Evolutionary conservation across 1,140 invertebrate species (phyloP), one percentile per base, ranked within the genome.

Genomic region (Ceratosolen fusciceps): DNA sequence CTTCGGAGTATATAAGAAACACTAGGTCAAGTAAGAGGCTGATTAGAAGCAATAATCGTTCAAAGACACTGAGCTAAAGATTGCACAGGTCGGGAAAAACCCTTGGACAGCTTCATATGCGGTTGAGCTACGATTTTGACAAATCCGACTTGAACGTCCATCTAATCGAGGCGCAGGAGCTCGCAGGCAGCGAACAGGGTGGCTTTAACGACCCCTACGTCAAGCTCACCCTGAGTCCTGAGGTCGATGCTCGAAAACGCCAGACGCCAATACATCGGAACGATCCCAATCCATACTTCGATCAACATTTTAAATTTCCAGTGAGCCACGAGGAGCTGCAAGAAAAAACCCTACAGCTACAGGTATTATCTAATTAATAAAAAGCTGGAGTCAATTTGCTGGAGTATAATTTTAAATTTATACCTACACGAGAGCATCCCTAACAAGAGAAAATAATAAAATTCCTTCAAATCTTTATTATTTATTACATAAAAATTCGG

Each of bases 181-280:
- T 97, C 8, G 94, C 94, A 21, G 93, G 94, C 60, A 95, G 94
- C 84, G 94, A 96, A 79, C 93, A 94, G 78, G 95, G 95, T 2
- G 95, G 95, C 12, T 97, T 96, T 88, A 95, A 95, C 81, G 96
- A 97, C 88, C 96, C 96, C 0, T 97, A 96, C 87, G 94, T 97
- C 19, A 92, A 95, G 2, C 87, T 97, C 16, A 92, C 91, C 60
- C 90, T 97, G 43, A 90, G 93, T 26, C 96, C 96, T 0, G 94
- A 95, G 89, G 95, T 97, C 29, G 96, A 97, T 85, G 92, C 92
- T n/a, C 92, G 95, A 9, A 95, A 96, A 76, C 92, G 96, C 49
- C 95, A 97, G 87, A 96, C 96, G 0, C 91, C 91, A n/a, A 94
- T 95, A 19, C 94, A 94, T 83, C 90, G 94, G 60, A 95, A 95